Evolutionary conservation across 2,113 vertebrate genomes (phyloP), one percentile per base, ranked within the genome.

Genomic region (Myiozetetes cayanensis): DNA sequence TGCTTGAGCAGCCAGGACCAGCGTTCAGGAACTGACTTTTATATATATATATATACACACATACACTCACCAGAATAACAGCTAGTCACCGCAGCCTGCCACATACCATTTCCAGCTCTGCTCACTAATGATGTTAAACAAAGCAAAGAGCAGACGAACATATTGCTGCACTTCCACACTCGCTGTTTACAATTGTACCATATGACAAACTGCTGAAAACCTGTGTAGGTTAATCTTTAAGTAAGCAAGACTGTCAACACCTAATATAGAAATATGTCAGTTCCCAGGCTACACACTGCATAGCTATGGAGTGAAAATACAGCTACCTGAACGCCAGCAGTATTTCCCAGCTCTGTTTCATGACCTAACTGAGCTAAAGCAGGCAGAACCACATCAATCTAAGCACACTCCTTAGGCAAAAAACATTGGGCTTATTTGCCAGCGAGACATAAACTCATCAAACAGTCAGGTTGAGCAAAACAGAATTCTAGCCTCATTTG

Each of bases 121-220:
- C 35, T 85, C 86, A 47, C 75, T 89, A 85, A 96, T 83, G 73
- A 92, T 52, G 74, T 72, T 87, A 89, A 94, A 92, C 94, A 94
- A 96, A 96, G 90, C 71, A 53, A 53, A 77, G 78, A 82, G 86
- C 79, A 87, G 58, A 85, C 10, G 53, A 92, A 92, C 86, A 87
- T 53, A 81, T n/a, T 78, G 85, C 91, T 93, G 89, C 74, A 87
- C 66, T 91, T 85, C 75, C 70, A 43, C 49, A 78, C 79, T 93
- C 1, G 0, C 77, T 94, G 87, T 94, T 95, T 92, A 94, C 81
- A 85, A 22, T 43, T 88, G 87, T 39, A 68, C 88, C 95, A 65
- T 92, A 94, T 91, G 91, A 96, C 92, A 96, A 96, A 97, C 94
- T 94, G 93, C 84, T 82, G 85, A 95, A 96, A 95, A 95, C 86